Evolutionary conservation across 2,797 vertebrate genomes (phyloP).

Genomic region (Picus viridis): DNA sequence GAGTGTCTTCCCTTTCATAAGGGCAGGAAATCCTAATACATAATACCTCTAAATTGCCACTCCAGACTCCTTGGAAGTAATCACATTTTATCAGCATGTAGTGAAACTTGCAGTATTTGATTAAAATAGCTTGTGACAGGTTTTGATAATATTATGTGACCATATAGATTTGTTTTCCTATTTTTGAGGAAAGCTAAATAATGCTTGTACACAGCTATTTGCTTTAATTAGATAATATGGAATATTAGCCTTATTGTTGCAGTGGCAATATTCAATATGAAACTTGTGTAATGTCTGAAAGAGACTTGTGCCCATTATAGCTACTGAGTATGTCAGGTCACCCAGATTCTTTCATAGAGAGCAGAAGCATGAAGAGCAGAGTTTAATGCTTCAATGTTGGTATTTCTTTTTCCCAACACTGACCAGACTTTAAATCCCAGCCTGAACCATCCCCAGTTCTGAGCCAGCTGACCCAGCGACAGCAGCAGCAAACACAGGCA

Average conservation of each 20-base stretch:
- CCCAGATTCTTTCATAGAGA: not conserved
- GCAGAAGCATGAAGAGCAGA: not conserved
- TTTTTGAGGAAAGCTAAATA: not conserved
- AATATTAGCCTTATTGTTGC: not conserved
- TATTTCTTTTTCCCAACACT: not conserved
- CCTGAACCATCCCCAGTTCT: constrained; percentile 95
- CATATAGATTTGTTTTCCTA: not conserved
- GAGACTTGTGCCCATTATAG: not conserved
- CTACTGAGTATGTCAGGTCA: not conserved
- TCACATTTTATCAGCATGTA: rapidly evolving
- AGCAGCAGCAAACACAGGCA: constrained; percentile 78
- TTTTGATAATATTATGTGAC: not conserved
- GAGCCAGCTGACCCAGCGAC: constrained; percentile 92
- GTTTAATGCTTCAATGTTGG: not conserved
- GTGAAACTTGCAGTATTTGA: not conserved
- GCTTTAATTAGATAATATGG: not conserved
- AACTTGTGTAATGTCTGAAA: rapidly evolving
- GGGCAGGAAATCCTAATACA: not conserved
- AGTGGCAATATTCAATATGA: not conserved
- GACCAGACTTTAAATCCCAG: constrained; percentile 91
- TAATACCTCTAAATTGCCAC: not conserved
- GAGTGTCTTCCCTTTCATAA: not conserved
- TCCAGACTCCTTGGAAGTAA: not conserved
- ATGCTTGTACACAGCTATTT: not conserved
- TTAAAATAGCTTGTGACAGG: not conserved